Base-by-base conservation (phyloP, 2,888 invertebrate genomes). In the Ephialtes manifestator region DNA sequence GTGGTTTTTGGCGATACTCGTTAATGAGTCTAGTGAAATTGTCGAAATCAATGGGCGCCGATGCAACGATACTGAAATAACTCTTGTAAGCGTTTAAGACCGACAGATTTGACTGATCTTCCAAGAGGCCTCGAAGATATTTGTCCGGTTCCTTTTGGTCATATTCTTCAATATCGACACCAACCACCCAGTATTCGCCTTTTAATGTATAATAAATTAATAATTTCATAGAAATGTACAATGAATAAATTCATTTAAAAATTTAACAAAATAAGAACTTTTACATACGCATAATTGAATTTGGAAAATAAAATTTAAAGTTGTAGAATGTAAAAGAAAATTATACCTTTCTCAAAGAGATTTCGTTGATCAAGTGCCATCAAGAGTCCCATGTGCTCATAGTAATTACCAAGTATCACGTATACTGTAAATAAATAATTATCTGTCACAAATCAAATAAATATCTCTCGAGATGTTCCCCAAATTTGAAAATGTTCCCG, bases 121-220 rank as follows among this genome's bases (percentile, higher is more conserved):
- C 95, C 48, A 98, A 94, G 3, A 97, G 95, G 13, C 97, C 98
- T 72, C 96, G 95, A 31, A 98, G 95, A 94, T 98, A 98, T 88
- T 97, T 96, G 68, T 96, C 96, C 0, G 98, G 98, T 82, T 96
- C 96, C 28, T 96, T 95, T 2, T 96, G 94, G 90, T 98, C 97
- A 94, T 98, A 99, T 90, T 98, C 97, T 89, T 98, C 98, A 15
- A 98, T 96, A 91, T 98, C 97, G 7, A 99, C 97, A 5, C 99
- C 99, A 28, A 99, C 97, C 0, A 98, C 98, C 93, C 98, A 98
- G 93, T 99, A 99, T 92, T 98, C 98, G n/a, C 98, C 98, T 97
- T 94, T 18, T 8, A 68, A 70, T n/a, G 1, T 46, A 90, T 90
- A 85, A 80, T 48, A 51, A 81, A 84, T 31, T 3, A 35, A 0